Evolutionary conservation across 2,797 vertebrate species (phyloP).

Genomic region (Cetoscarus ocellatus): DNA sequence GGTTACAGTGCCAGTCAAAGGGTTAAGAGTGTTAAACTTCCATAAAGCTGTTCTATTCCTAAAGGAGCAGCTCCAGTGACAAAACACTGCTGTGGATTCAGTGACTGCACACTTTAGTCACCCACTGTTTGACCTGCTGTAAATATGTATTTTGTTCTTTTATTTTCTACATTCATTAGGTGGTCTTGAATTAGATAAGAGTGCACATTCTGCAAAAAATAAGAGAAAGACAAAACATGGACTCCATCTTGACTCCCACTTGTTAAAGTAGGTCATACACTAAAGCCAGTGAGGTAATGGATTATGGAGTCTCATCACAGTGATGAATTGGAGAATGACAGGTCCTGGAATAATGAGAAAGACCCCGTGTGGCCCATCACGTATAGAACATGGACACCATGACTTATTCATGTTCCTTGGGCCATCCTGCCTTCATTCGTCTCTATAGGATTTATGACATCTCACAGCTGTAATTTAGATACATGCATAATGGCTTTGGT

Average conservation of each 20-base stretch:
- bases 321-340: constrained; percentile 64
- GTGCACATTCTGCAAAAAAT: too few relatives aligned
- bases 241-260: neutral
- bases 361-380: constrained; percentile 24
- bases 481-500: constrained; percentile 57
- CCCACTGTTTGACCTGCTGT: too few relatives aligned
- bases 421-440: constrained; percentile 52
- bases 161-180: too few relatives aligned
- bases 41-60: too few relatives aligned
- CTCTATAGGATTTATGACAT: constrained; percentile 65
- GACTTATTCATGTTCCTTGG: constrained; percentile 73
- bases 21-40: too few relatives aligned
- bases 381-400: constrained; percentile 60
- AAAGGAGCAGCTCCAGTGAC: too few relatives aligned
- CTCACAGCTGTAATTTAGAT: constrained; percentile 63
- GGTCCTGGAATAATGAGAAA: constrained; percentile 57
- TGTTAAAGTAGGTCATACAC: constrained; percentile 35
- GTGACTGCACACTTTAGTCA: too few relatives aligned
- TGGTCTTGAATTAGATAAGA: too few relatives aligned
- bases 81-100: too few relatives aligned
- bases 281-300: constrained; percentile 29
- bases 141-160: too few relatives aligned
- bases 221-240: constrained; percentile 33
- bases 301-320: constrained; percentile 40
- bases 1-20: too few relatives aligned